These are phyloP conservation scores for Eupithecia vulgata DNA, from an alignment of 2,888 invertebrate genomes.

Conservation along the genomic window DNA sequence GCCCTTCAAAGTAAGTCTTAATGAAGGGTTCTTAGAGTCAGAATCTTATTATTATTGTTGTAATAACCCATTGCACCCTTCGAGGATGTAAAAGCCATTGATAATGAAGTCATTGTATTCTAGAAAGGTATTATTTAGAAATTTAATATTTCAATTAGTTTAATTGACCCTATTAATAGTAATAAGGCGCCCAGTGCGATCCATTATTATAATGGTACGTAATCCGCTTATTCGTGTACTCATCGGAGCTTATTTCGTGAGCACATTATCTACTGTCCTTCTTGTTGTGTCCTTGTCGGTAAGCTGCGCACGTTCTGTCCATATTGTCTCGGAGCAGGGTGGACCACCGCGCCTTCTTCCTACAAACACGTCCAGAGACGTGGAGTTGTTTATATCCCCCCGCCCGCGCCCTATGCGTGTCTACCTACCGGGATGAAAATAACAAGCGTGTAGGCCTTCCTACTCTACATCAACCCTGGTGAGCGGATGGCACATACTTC, in stretches of 20 bases:
- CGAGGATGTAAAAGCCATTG: too few relatives aligned
- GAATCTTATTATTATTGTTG: too few relatives aligned
- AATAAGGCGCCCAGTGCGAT: neutral
- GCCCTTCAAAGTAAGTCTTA: too few relatives aligned
- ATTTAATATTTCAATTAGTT: neutral
- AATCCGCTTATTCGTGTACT: neutral
- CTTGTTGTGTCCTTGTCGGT: neutral
- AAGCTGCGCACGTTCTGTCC: neutral
- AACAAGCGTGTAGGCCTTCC: neutral
- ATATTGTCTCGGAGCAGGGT: neutral
- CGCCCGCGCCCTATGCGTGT: neutral
- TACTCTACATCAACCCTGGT: neutral
- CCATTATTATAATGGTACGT: neutral
- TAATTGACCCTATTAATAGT: neutral
- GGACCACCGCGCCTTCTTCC: neutral
- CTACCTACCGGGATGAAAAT: neutral
- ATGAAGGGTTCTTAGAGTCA: too few relatives aligned
- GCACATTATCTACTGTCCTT: neutral
- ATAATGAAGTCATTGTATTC: neutral
- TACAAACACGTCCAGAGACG: neutral
- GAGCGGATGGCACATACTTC: neutral
- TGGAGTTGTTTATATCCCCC: neutral
- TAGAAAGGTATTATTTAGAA: neutral
- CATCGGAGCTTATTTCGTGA: neutral
- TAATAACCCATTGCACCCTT: too few relatives aligned